phyloP scores from a whole-genome alignment of 2,113 vertebrate genomes.

The Zosterops borbonicus region DNA sequence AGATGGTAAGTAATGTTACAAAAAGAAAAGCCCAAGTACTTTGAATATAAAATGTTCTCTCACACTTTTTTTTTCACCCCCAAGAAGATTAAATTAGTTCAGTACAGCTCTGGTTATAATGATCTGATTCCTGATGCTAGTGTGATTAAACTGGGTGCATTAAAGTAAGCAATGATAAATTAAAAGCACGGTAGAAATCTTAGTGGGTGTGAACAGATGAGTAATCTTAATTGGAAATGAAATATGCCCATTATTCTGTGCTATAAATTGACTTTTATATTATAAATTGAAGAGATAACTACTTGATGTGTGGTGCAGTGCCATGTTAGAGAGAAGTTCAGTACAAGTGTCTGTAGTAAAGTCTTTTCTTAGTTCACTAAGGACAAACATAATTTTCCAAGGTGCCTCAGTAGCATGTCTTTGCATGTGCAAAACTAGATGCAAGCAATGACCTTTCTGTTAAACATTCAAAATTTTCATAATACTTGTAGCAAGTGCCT shows the following conservation, averaged over 20 bases:
- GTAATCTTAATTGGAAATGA: conserved; percentile 74
- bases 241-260: conserved; percentile 67
- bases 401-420: neutral
- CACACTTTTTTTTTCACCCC: neutral
- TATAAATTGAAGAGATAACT: conserved; percentile 59
- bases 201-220: conserved; percentile 70
- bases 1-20: neutral
- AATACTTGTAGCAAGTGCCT: neutral
- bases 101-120: conserved; percentile 45
- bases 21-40: neutral
- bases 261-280: conserved; percentile 66
- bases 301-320: conserved; percentile 1
- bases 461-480: neutral
- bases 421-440: neutral
- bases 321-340: neutral
- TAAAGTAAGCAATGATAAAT: conserved; percentile 70
- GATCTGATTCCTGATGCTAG: conserved; percentile 54
- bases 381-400: neutral
- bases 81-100: conserved; percentile 54
- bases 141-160: conserved; percentile 64
- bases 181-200: conserved; percentile 67
- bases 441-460: neutral
- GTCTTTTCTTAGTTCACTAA: neutral
- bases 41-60: conserved; percentile 2
- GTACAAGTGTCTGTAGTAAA: neutral